Evolutionary conservation across 1,140 invertebrate genomes (phyloP), one percentile per base, ranked within the genome.

Genomic region (Copidosoma floridanum): DNA sequence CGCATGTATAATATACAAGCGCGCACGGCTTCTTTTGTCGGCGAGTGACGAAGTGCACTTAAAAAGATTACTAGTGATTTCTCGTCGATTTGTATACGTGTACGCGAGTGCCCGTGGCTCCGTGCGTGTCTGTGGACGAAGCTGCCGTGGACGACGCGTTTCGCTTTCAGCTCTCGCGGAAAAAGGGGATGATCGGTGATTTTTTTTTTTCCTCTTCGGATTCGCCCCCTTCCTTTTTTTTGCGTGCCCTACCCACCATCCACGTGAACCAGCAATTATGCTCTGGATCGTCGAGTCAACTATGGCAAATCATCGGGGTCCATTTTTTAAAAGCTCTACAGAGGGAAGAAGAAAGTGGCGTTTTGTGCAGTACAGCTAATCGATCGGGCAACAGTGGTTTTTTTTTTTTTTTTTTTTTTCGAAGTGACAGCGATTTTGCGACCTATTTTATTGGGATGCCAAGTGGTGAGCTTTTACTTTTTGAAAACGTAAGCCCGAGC

Each of bases 41-140:
- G 57, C 41, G 58, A 38, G n/a, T 46, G 47, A 63, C 65, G 53
- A 56, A 61, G 55, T 67, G 72, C 71, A 72, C 71, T 74, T 65
- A 69, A 64, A 64, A 65, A 68, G 66, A 74, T 74, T 72, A 67
- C 65, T 58, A 48, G 64, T 64, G 61, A 68, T 70, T 66, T 44
- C 62, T 55, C 55, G 50, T 57, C 59, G 55, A 65, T 65, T 63
- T 37, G 40, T 40, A 54, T 35, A 26, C 41, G 21, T 46, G 35
- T n/a, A 53, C 56, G 57, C 51, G 44, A 21, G 47, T 32, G 23
- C 51, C 59, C 57, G 55, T 57, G 53, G 38, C 35, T 60, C 18
- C 43, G 29, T 32, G 29, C 29, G 29, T n/a, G n/a, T n/a, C n/a
- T n/a, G n/a, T n/a, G n/a, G n/a, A 12, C 29, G 6, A 32, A 32